Conservation (phyloP, 2,113 vertebrate genomes). For the Strix uralensis region DNA sequence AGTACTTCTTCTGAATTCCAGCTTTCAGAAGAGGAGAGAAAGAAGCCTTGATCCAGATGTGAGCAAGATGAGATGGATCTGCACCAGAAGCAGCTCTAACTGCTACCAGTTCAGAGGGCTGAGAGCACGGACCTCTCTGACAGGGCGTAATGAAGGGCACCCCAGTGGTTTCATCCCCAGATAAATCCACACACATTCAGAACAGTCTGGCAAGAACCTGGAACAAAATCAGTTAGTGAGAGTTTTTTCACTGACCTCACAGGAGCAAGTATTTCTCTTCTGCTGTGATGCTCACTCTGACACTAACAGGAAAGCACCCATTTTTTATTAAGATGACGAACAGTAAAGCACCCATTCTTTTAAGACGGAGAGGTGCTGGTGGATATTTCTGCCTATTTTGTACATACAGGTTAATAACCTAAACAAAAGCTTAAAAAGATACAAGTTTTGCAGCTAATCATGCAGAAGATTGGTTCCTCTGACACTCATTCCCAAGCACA, state of each 20-base stretch:
- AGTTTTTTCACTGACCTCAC: conserved; percentile 36
- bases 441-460: not conserved
- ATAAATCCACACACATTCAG: not conserved
- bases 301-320: not conserved
- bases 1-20: not conserved
- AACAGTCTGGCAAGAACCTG: not conserved
- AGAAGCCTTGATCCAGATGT: not conserved
- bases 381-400: conserved; percentile 12
- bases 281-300: not conserved
- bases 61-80: not conserved
- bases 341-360: not conserved
- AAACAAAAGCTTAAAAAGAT: not conserved
- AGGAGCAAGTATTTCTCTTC: not conserved
- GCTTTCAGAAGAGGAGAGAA: not conserved
- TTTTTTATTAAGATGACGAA: not conserved
- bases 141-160: not conserved
- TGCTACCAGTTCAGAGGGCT: not conserved
- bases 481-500: not conserved
- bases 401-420: not conserved
- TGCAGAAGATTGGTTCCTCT: not conserved
- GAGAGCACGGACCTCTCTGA: not conserved
- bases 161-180: not conserved
- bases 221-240: not conserved
- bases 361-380: not conserved
- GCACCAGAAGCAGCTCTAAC: not conserved